Base-by-base conservation (phyloP, 2,888 invertebrate species). In the Dione vanillae region DNA sequence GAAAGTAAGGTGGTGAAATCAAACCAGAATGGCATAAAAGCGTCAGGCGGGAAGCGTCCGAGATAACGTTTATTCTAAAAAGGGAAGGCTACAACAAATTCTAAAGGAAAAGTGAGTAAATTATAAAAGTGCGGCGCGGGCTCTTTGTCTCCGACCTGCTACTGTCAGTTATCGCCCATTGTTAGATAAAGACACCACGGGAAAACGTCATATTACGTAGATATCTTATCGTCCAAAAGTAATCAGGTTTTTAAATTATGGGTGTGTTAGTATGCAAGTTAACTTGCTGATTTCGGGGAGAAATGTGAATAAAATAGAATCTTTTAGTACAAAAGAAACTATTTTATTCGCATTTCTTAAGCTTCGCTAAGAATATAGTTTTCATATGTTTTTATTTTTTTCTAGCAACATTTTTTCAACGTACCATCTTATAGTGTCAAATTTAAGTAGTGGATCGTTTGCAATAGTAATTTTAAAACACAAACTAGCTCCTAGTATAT, bases 41-140 rank as follows among this genome's bases (percentile, higher is more conserved):
- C 61, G 47, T 67, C 52, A 72, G 69, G 65, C 14, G 80, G 79
- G 78, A 78, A 27, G 79, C 79, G 81, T 82, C 83, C 83, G 80
- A 85, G 89, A 90, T 89, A 90, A 87, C 87, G 79, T 83, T 84
- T 80, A 85, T 85, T 88, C 85, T 59, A 68, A 87, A 89, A 71
- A 70, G 74, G 72, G 70, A 72, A 69, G 75, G 59, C 73, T 69
- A 76, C 73, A 74, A 76, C 71, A 75, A 75, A 86, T 89, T 89
- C 85, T 87, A 88, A 87, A 85, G 85, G 82, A 86, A 83, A 83
- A 74, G 81, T 86, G 85, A 87, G 87, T 88, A 87, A 89, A 90
- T 90, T 89, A 89, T 88, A 87, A 89, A 70, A 90, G 85, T 86
- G 84, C 82, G 83, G 79, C 80, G 82, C 83, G 83, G 80, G 82